Percentiles rank a stretch among this genome's conserved stretches.
Evolutionary conservation across 2,797 vertebrate species (phyloP).

Genomic region (Chloroceryle amazona): DNA sequence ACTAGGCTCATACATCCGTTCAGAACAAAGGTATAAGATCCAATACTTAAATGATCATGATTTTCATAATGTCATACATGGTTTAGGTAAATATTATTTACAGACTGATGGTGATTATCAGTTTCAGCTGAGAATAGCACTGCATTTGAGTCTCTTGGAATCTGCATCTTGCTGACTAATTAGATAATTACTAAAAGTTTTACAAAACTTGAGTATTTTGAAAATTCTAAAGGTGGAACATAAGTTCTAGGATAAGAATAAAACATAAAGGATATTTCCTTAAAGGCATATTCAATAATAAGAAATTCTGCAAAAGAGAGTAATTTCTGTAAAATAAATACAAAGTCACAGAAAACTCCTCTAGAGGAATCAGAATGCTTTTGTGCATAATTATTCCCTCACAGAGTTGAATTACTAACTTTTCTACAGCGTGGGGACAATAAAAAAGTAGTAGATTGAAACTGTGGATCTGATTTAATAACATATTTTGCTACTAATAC

Average conservation of each 20-base stretch:
- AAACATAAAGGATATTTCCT: neutral
- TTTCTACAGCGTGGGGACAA: neutral
- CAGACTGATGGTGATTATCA: neutral
- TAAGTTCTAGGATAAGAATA: neutral
- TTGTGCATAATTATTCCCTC: neutral
- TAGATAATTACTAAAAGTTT: neutral
- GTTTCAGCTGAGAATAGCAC: neutral
- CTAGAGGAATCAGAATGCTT: neutral
- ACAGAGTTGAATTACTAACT: neutral
- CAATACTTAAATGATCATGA: fast-evolving
- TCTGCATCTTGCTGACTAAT: neutral
- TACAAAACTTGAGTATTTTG: neutral
- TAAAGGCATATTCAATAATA: neutral
- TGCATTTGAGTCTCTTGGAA: neutral
- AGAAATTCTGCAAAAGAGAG: neutral
- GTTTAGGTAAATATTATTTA: neutral
- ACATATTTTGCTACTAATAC: neutral
- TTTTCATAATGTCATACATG: neutral
- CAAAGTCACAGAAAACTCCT: neutral
- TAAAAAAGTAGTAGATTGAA: neutral
- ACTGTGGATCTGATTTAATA: neutral
- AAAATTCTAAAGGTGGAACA: neutral
- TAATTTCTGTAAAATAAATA: neutral
- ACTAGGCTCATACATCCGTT: neutral
- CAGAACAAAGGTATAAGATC: neutral